These are phyloP conservation scores for Psittacus erithacus DNA, from an alignment of 2,113 vertebrate species.

Conservation along the genomic window DNA sequence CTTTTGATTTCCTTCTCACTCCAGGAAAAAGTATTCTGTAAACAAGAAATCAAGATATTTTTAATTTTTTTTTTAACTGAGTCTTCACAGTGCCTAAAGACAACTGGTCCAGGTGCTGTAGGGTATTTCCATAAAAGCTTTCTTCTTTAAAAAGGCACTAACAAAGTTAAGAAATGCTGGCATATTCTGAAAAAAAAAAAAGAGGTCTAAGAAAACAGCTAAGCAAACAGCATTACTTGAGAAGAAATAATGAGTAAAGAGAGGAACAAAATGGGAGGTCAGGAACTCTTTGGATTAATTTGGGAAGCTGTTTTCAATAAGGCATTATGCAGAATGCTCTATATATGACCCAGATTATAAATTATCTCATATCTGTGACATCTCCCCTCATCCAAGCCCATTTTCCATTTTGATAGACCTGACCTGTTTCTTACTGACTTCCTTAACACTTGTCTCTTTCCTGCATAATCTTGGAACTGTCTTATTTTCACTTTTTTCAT, in stretches of 20 bases:
- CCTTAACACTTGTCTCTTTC: background rate
- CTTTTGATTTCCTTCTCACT: background rate
- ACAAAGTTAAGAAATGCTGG: background rate
- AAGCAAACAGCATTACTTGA: background rate
- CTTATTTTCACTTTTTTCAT: background rate
- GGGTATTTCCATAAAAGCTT: background rate
- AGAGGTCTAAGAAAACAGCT: background rate
- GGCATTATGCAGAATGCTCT: background rate
- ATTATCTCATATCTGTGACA: background rate
- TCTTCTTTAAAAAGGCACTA: background rate
- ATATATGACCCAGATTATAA: fast-evolving
- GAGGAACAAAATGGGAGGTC: background rate
- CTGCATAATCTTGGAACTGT: background rate
- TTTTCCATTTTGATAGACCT: background rate
- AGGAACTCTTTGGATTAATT: background rate
- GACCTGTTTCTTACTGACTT: background rate
- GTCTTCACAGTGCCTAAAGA: background rate
- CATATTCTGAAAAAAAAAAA: background rate
- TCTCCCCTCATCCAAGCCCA: background rate
- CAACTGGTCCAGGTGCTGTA: background rate
- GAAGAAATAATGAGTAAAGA: background rate
- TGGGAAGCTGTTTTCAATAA: background rate
- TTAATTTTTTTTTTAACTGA: background rate
- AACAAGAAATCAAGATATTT: background rate
- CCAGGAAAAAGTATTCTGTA: background rate